These are phyloP conservation scores for Threskiornis aethiopicus DNA, from an alignment of 2,797 vertebrate genomes.

Conservation along the genomic window DNA sequence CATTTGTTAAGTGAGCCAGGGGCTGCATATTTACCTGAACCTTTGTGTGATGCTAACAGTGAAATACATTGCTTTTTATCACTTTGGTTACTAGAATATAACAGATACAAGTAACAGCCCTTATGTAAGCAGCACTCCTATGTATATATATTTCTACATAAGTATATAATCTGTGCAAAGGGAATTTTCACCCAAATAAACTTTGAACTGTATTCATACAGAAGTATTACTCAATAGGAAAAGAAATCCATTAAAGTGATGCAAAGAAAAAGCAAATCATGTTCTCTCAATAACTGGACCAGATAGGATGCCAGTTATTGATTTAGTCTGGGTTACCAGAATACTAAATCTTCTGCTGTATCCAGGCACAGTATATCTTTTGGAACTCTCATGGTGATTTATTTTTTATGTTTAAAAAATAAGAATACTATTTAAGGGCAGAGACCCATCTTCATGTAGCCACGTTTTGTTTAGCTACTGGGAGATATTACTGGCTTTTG, in stretches of 20 bases:
- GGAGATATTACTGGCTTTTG: not conserved
- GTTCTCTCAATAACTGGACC: conserved; percentile 57
- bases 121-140: not conserved
- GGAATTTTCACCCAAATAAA: conserved; percentile 17
- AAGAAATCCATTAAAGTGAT: conserved; percentile 58
- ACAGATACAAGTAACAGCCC: not conserved
- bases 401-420: conserved; percentile 42
- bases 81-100: not conserved
- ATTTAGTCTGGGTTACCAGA: conserved; percentile 63
- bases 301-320: conserved; percentile 69
- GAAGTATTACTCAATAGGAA: conserved; percentile 28
- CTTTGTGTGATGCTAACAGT: not conserved
- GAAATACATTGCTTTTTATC: not conserved
- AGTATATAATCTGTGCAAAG: conserved; percentile 20
- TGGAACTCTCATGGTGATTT: conserved; percentile 17
- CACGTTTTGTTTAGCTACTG: not conserved
- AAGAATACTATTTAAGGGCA: conserved; percentile 11
- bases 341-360: conserved; percentile 69
- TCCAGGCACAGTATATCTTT: conserved; percentile 47
- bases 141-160: not conserved
- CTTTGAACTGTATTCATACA: conserved; percentile 31
- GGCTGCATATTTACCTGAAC: not conserved
- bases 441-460: not conserved
- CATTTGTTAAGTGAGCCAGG: not conserved
- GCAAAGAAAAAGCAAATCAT: conserved; percentile 67